Conservation (phyloP, 2,113 vertebrate species). For the Setophaga petechia region DNA sequence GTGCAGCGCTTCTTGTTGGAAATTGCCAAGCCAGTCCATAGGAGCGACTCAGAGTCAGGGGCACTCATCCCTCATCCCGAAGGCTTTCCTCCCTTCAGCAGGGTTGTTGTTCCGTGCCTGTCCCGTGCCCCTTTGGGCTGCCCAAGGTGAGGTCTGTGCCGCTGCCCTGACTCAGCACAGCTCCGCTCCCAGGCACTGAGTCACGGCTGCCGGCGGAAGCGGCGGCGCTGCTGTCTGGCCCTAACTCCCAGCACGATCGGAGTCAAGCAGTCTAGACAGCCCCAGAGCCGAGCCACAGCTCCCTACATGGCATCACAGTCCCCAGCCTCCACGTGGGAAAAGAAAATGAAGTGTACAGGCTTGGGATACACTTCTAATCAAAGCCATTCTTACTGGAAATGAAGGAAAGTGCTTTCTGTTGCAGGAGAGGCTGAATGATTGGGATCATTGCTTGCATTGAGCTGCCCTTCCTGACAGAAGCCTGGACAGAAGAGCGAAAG, state of each 20-base stretch:
- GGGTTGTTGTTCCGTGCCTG: neutral
- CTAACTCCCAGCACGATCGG: neutral
- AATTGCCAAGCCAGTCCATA: neutral
- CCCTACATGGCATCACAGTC: neutral
- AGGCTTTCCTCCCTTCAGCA: neutral
- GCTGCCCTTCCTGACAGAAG: neutral
- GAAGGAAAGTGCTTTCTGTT: neutral
- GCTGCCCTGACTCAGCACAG: slow-evolving; percentile 57
- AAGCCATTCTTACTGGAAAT: neutral
- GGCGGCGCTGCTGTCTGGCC: slow-evolving; percentile 1
- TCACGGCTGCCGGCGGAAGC: slow-evolving; percentile 44
- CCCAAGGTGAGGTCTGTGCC: neutral
- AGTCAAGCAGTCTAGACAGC: slow-evolving; percentile 47
- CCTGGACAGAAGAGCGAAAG: neutral
- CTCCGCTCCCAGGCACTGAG: neutral
- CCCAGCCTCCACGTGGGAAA: neutral
- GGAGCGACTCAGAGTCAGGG: neutral
- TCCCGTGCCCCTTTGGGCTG: neutral
- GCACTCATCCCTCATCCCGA: neutral
- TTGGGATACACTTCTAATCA: neutral
- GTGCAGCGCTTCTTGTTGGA: neutral
- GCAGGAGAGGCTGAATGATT: accelerated
- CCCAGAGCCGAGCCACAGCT: neutral
- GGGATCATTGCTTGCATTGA: neutral
- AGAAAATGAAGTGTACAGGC: accelerated